Evolutionary conservation across 1,140 invertebrate genomes (phyloP), one percentile per base, ranked within the genome.

Genomic region (Andrena cerasifolii): DNA sequence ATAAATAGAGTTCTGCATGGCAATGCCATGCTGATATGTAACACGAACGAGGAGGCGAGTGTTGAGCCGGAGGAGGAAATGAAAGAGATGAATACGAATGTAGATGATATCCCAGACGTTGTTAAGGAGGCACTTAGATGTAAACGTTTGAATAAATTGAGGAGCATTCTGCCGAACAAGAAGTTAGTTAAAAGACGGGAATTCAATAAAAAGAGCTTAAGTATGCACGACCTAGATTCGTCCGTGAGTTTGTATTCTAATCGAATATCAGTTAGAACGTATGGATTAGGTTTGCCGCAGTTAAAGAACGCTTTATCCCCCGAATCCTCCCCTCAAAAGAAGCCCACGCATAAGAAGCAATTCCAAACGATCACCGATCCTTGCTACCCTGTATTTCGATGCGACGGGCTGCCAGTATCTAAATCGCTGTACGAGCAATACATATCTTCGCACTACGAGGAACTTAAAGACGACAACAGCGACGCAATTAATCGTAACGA

Each of bases 281-380:
- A 92, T 63, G 89, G 91, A 71, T 83, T 93, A 59, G 93, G 93
- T 36, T 66, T 93, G 3, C 90, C 91, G 12, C 89, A 88, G 43
- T 28, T 92, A 2, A 90, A 90, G 63, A 83, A 89, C 71, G 90
- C 90, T 65, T 24, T 92, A 24, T 89, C 89, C 72, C 86, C 91
- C 10, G 92, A 3, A 89, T 90, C 8, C 76, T 78, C 31, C 33
- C 74, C 0, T 84, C 53, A 61, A 87, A 80, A 61, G 82, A 81
- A 31, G 47, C 21, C 26, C 0, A 21, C 16, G 6, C 14, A 49
- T 26, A 89, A 87, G 16, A 72, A 78, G 16, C 85, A 88, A 56
- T 95, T 93, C 18, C 94, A 95, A 70, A 96, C 96, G 1, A 96
- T 97, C 65, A 94, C 95, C 36, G 96, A 97, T 93, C 96, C 96